These are phyloP conservation scores for Parnassius orleans DNA, from an alignment of 2,888 invertebrate genomes.

Conservation along the genomic window DNA sequence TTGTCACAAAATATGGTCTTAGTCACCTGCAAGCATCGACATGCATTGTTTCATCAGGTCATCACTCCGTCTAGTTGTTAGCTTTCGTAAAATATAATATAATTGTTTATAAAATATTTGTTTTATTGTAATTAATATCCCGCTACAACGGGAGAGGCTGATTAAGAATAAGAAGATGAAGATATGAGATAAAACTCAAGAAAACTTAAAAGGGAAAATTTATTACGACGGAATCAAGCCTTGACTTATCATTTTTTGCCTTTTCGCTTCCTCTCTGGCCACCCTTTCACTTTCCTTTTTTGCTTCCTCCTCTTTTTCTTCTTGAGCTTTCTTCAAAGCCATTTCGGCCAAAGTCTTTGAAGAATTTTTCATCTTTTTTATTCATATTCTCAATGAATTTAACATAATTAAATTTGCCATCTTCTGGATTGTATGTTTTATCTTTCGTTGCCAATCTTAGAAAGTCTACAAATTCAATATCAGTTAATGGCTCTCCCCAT, in stretches of 20 bases:
- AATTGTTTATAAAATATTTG: no score
- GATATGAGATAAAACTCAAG: no score
- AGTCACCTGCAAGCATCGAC: no score
- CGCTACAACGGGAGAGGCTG: no score
- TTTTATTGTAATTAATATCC: no score
- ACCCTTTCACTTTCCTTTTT: conserved; percentile 56
- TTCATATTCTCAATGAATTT: conserved; percentile 74
- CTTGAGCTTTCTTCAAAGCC: conserved; percentile 61
- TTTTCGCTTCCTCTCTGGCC: conserved; percentile 60
- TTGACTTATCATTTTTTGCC: conserved; percentile 62
- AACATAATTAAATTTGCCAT: conserved; percentile 51
- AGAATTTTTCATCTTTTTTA: conserved; percentile 54
- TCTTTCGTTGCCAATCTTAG: conserved; percentile 57
- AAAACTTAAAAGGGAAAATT: no score
- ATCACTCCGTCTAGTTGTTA: no score
- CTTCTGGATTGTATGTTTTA: conserved; percentile 55
- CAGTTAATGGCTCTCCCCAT: conserved; percentile 67
- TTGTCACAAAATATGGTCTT: no score
- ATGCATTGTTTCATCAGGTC: no score
- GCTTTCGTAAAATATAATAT: no score
- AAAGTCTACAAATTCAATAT: conserved; percentile 65
- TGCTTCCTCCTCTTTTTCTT: conserved; percentile 58
- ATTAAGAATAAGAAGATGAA: no score
- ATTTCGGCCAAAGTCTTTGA: no score
- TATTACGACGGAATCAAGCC: conserved; percentile 39